These are phyloP conservation scores for Agonopterix heracliana DNA, from an alignment of 2,888 invertebrate genomes.

Conservation along the genomic window DNA sequence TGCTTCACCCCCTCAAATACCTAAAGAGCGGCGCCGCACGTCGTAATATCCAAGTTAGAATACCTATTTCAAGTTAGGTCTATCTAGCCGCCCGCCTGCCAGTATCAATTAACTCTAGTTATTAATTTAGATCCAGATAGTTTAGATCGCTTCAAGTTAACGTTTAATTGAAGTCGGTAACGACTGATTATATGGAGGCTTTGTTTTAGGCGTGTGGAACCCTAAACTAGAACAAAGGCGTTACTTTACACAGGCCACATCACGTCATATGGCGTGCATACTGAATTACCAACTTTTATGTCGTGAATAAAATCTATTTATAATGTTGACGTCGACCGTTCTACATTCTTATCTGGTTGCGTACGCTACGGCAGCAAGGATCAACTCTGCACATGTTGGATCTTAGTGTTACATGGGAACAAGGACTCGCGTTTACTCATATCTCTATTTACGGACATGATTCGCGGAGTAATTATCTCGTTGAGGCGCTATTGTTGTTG, in stretches of 20 bases:
- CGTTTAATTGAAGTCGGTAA: too few relatives aligned
- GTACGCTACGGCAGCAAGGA: constrained; percentile 40
- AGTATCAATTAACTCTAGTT: too few relatives aligned
- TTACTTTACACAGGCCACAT: constrained; percentile 3
- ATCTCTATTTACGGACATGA: constrained; percentile 7
- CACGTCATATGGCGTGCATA: constrained; percentile 43
- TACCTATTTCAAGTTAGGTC: too few relatives aligned
- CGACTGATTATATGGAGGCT: too few relatives aligned
- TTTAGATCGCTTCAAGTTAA: too few relatives aligned
- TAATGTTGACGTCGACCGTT: constrained; percentile 62
- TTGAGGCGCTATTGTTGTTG: not conserved
- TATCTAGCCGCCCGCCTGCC: too few relatives aligned
- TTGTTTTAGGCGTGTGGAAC: not conserved
- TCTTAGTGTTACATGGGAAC: constrained; percentile 16
- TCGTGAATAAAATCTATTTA: constrained; percentile 70
- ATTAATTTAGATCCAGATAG: too few relatives aligned
- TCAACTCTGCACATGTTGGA: constrained; percentile 47
- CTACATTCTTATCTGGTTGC: constrained; percentile 65
- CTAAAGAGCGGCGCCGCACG: too few relatives aligned
- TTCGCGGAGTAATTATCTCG: constrained; percentile 3
- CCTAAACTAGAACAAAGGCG: constrained; percentile 6
- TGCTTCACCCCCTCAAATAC: too few relatives aligned
- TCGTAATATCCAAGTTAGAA: too few relatives aligned
- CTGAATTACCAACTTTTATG: constrained; percentile 50
- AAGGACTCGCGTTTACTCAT: constrained; percentile 2